phyloP scores from a whole-genome alignment of 2,113 vertebrate species.

The Tenebrosternarchus preto region DNA sequence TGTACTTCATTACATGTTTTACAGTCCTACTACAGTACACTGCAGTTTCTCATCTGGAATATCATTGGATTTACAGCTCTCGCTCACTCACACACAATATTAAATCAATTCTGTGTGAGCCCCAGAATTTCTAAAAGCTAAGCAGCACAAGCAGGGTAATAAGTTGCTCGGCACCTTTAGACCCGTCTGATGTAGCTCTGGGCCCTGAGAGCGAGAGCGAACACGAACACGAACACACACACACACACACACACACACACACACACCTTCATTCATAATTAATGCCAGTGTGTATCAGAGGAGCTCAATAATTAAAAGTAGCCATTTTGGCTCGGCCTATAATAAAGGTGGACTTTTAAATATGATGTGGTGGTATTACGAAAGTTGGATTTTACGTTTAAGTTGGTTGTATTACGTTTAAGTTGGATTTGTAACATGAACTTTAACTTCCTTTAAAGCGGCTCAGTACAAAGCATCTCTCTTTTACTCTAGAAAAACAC shows the following conservation, averaged over 20 bases:
- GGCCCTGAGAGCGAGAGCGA: not conserved
- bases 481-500: not conserved
- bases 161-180: too few species aligned
- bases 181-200: not conserved
- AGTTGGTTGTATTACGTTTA: not conserved
- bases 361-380: not conserved
- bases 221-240: too few species aligned
- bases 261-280: conserved; percentile 50
- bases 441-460: not conserved
- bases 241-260: too few species aligned
- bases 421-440: not conserved
- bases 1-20: too few species aligned
- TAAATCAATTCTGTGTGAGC: not conserved
- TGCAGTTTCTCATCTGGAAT: too few species aligned
- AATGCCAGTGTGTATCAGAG: conserved; percentile 33
- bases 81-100: not conserved
- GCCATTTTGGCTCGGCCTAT: not conserved
- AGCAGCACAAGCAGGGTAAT: too few species aligned
- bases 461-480: not conserved
- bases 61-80: too few species aligned
- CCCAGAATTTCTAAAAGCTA: not conserved
- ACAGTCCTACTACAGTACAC: too few species aligned
- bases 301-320: conserved; percentile 56
- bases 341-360: not conserved
- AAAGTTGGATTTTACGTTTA: too few species aligned